Evolutionary conservation across 2,113 vertebrate species (phyloP).

Genomic region (Phainopepla nitens): DNA sequence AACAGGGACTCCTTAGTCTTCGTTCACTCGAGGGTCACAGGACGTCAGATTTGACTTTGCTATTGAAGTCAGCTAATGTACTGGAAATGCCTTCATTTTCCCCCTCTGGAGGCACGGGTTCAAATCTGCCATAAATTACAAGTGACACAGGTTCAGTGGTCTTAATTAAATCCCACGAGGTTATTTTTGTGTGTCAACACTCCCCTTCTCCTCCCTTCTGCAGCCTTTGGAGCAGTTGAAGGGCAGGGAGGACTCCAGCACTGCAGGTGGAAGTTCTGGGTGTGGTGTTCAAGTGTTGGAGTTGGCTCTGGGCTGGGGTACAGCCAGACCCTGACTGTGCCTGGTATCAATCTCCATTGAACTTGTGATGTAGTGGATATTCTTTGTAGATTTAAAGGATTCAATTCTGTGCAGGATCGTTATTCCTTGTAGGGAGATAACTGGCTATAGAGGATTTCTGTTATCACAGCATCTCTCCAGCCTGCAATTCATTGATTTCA

Average conservation of each 20-base stretch:
- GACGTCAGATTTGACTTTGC: neutral
- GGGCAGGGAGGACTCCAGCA: slow-evolving; percentile 13
- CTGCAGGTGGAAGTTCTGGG: neutral
- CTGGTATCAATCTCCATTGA: neutral
- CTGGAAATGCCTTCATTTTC: slow-evolving; percentile 35
- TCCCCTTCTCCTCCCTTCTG: slow-evolving; percentile 36
- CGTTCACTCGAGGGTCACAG: neutral
- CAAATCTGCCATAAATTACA: neutral
- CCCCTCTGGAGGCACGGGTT: slow-evolving; percentile 21
- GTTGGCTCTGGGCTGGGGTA: neutral
- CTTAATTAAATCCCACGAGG: slow-evolving; percentile 38
- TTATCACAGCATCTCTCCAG: slow-evolving; percentile 41
- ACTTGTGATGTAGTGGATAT: neutral
- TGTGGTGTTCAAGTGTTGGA: neutral
- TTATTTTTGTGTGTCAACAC: slow-evolving; percentile 33
- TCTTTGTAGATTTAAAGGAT: slow-evolving; percentile 10
- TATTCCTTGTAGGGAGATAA: slow-evolving; percentile 54
- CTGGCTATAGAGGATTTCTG: slow-evolving; percentile 55
- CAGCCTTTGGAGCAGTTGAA: neutral
- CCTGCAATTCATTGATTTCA: slow-evolving; percentile 60
- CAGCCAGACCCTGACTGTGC: neutral
- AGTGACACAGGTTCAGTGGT: slow-evolving; percentile 30
- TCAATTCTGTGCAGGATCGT: neutral
- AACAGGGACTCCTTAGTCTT: slow-evolving; percentile 2
- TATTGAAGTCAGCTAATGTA: slow-evolving; percentile 30